Conservation (phyloP, 2,113 vertebrate species). For the Cathartes aura region DNA sequence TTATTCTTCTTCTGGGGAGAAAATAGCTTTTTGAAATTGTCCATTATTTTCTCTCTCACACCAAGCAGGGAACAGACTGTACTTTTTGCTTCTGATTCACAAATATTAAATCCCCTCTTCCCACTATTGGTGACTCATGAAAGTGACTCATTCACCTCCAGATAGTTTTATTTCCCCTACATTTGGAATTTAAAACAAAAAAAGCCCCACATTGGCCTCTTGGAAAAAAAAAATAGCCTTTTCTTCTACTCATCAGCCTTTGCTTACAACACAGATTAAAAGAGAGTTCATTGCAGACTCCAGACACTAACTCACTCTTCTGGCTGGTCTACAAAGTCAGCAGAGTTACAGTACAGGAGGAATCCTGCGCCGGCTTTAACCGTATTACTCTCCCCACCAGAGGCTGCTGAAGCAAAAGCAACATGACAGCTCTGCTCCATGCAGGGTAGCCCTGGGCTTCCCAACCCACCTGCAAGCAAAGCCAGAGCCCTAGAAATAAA, state of each 20-base stretch:
- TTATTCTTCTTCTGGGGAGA: not conserved
- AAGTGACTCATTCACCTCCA: constrained; percentile 63
- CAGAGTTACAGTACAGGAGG: not conserved
- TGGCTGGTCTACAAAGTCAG: not conserved
- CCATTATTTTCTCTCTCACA: not conserved
- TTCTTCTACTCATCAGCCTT: not conserved
- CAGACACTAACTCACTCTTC: not conserved
- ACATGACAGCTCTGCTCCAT: not conserved
- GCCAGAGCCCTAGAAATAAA: not conserved
- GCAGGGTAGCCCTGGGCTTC: not conserved
- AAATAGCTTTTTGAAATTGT: not conserved
- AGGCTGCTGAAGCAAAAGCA: constrained; percentile 28
- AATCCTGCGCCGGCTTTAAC: not conserved
- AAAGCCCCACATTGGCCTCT: not conserved
- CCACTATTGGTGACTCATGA: constrained; percentile 57
- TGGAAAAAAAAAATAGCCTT: not conserved
- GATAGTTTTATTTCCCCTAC: constrained; percentile 5
- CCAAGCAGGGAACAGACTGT: constrained; percentile 11
- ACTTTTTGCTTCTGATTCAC: constrained; percentile 27
- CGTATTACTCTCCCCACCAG: not conserved
- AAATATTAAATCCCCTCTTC: constrained; percentile 56
- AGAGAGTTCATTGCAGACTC: not conserved
- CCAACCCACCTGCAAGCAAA: not conserved
- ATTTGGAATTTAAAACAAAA: not conserved
- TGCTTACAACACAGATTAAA: not conserved